Evolutionary conservation across 1,140 invertebrate species (phyloP).

Genomic region (Liolophura sinensis): DNA sequence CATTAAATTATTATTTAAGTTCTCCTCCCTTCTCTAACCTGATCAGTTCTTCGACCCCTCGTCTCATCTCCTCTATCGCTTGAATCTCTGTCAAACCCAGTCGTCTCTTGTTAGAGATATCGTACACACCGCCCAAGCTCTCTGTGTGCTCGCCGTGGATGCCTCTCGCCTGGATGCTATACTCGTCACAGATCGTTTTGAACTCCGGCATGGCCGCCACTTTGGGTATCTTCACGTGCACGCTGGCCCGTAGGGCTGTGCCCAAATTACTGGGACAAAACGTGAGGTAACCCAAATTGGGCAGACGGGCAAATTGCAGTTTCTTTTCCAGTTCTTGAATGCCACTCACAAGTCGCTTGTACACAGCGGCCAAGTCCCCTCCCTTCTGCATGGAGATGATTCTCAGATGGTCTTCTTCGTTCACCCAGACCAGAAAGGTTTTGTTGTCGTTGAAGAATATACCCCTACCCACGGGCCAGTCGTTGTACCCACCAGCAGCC

Average conservation of each 20-base stretch:
- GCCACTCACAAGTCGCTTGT: slow-evolving; percentile 79
- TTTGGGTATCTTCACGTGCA: slow-evolving; percentile 96
- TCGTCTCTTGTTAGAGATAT: slow-evolving; percentile 49
- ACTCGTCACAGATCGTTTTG: slow-evolving; percentile 37
- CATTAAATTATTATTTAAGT: slow-evolving; percentile 16
- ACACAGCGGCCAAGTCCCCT: slow-evolving; percentile 83
- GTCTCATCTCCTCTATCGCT: slow-evolving; percentile 40
- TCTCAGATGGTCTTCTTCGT: slow-evolving; percentile 96
- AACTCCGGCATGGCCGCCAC: slow-evolving; percentile 69
- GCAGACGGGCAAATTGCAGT: slow-evolving; percentile 48
- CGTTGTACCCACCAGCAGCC: slow-evolving; percentile 70
- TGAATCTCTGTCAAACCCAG: slow-evolving; percentile 46
- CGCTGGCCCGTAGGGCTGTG: slow-evolving; percentile 93
- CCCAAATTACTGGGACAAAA: slow-evolving; percentile 98
- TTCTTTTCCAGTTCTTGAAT: slow-evolving; percentile 16
- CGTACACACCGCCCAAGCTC: slow-evolving; percentile 46
- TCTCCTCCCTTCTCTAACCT: slow-evolving; percentile 36
- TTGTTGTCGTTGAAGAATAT: slow-evolving; percentile 94
- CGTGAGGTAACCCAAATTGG: slow-evolving; percentile 92
- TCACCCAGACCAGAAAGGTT: slow-evolving; percentile 97
- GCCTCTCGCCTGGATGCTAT: slow-evolving; percentile 44
- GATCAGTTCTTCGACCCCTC: slow-evolving; percentile 45
- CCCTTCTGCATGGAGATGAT: slow-evolving; percentile 97
- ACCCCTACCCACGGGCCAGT: slow-evolving; percentile 93
- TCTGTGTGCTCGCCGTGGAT: slow-evolving; percentile 95